Percentiles rank a stretch among this genome's conserved stretches.
phyloP scores from a whole-genome alignment of 2,888 invertebrate genomes.

The Molorchus minor region DNA sequence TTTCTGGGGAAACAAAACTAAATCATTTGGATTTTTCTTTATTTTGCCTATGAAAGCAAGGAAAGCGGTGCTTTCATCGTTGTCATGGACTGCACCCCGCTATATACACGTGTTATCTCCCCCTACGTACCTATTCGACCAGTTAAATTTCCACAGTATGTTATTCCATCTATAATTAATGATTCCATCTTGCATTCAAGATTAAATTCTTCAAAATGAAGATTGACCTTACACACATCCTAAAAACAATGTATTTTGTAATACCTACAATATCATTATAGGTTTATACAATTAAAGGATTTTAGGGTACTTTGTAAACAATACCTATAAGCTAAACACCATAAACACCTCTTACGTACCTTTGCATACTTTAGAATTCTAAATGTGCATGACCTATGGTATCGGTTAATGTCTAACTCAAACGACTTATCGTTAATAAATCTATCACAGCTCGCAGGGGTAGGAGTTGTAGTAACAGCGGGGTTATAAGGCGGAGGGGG shows the following conservation, averaged over 20 bases:
- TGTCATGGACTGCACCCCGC: too few species aligned
- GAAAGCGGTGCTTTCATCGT: too few species aligned
- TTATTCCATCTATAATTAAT: constrained; percentile 51
- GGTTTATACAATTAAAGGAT: too few species aligned
- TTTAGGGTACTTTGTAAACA: too few species aligned
- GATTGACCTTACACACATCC: constrained; percentile 54
- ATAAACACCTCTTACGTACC: too few species aligned
- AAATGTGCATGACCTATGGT: constrained; percentile 29
- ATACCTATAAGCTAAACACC: too few species aligned
- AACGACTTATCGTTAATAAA: constrained; percentile 49
- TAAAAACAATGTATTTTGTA: too few species aligned
- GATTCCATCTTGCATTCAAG: constrained; percentile 55
- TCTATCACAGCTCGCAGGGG: constrained; percentile 43
- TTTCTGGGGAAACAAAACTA: too few species aligned
- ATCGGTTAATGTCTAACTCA: constrained; percentile 43
- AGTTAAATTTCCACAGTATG: constrained; percentile 55
- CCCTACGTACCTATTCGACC: constrained; percentile 53
- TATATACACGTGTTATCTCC: too few species aligned
- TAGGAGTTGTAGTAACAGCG: constrained; percentile 20
- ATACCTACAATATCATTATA: too few species aligned
- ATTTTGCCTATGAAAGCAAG: too few species aligned
- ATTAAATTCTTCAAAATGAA: constrained; percentile 54
- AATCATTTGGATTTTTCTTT: too few species aligned
- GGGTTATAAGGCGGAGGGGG: constrained; percentile 34
- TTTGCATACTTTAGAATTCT: constrained; percentile 35